Percentiles rank a stretch among this genome's conserved stretches.
phyloP scores from a whole-genome alignment of 2,888 invertebrate genomes.

The Napeogenes inachia region DNA sequence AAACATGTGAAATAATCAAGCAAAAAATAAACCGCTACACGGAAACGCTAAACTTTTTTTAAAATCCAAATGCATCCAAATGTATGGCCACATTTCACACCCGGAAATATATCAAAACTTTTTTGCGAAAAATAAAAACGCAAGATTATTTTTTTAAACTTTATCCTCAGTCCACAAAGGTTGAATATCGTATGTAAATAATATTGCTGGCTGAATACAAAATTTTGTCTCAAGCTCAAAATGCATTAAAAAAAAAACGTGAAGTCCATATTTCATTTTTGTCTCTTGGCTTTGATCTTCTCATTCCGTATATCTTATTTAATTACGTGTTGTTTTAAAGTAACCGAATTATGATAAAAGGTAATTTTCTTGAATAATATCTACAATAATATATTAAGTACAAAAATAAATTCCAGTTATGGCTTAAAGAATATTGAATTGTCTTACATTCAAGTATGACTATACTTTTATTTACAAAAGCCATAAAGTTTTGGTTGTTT shows the following conservation, averaged over 20 bases:
- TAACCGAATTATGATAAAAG: no score
- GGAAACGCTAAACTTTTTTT: conserved; percentile 48
- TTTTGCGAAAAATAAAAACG: conserved; percentile 37
- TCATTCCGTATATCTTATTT: conserved; percentile 14
- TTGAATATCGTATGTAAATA: conserved; percentile 20
- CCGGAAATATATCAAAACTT: conserved; percentile 64
- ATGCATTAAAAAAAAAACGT: conserved; percentile 36
- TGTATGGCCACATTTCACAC: conserved; percentile 70
- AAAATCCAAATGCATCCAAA: conserved; percentile 54
- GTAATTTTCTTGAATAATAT: no score
- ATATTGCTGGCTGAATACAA: conserved; percentile 21
- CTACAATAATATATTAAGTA: no score
- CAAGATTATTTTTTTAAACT: conserved; percentile 11
- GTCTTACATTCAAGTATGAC: not conserved
- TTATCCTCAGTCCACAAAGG: conserved; percentile 21
- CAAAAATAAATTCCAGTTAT: no score
- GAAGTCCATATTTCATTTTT: conserved; percentile 23
- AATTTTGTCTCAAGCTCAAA: conserved; percentile 33
- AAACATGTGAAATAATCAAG: conserved; percentile 32
- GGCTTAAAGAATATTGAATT: no score
- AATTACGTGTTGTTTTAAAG: no score
- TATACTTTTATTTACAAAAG: conserved; percentile 2
- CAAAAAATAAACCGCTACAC: conserved; percentile 55
- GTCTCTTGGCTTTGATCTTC: conserved; percentile 30
- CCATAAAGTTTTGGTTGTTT: not conserved